Evolutionary conservation across 1,140 invertebrate species (phyloP).

Genomic region (Temnothorax curvispinosus): DNA sequence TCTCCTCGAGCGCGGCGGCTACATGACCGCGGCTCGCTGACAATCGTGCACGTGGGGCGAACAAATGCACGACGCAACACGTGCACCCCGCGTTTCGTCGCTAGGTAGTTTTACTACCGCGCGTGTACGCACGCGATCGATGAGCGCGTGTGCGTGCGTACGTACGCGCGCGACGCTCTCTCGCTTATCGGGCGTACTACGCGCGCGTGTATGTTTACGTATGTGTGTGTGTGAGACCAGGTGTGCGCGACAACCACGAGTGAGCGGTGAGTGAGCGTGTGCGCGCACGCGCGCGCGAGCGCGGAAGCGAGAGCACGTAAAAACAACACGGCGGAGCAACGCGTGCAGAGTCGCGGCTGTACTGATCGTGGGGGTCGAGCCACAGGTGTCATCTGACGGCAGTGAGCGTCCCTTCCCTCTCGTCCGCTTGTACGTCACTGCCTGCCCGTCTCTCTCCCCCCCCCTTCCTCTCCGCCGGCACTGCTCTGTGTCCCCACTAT

Average conservation of each 20-base stretch:
- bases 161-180: neutral
- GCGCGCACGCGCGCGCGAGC: constrained; percentile 63
- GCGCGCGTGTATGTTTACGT: neutral
- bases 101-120: neutral
- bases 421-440: constrained; percentile 36
- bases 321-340: constrained; percentile 73
- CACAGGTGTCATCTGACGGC: constrained; percentile 83
- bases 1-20: neutral
- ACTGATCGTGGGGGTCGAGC: constrained; percentile 82
- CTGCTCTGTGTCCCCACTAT: too few relatives aligned
- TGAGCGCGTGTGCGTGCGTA: neutral
- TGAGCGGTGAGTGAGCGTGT: neutral
- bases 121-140: neutral
- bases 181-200: neutral
- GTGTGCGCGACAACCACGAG: neutral
- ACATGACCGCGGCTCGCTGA: neutral
- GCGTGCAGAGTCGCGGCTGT: constrained; percentile 82
- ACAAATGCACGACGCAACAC: constrained; percentile 6
- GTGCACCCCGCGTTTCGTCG: neutral
- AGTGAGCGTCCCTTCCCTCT: constrained; percentile 52
- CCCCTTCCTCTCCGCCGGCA: neutral
- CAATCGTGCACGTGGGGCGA: neutral
- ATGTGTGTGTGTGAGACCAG: too few relatives aligned
- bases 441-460: constrained; percentile 1
- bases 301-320: constrained; percentile 55